Evolutionary conservation across 1,140 invertebrate species (phyloP), one percentile per base, ranked within the genome.

Genomic region (Drosophila hydei): DNA sequence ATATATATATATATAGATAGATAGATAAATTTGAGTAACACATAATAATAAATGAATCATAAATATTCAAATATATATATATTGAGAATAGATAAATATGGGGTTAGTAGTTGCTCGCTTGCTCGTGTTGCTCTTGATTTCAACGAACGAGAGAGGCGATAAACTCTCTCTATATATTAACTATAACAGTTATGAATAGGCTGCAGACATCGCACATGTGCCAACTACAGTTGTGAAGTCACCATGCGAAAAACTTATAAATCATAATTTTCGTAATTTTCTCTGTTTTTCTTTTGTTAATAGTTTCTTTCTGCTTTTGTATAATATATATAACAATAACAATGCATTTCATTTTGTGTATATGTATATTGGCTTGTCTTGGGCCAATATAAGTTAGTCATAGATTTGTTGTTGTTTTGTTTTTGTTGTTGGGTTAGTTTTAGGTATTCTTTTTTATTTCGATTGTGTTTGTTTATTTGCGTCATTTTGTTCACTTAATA

Each of bases 401-500:
- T 51, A 30, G 33, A 74, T 52, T 71, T 60, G 60, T 74, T 68
- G 52, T 23, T 42, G 14, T 42, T 42, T 2, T 42, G 45, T 51
- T 18, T 71, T n/a, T 23, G 6, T 8, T 25, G 42, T 23, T 42
- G 8, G 12, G 56, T 62, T 43, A 43, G 61, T 56, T 62, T 67
- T 71, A 27, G 50, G 33, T 45, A 14, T 45, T 62, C 72, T 59
- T 69, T 69, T 58, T 74, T 72, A 63, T 75, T 61, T 62, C 30
- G 19, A 75, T 70, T 85, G 81, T 62, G 83, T 85, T 78, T 88
- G 84, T 87, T 87, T 87, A 87, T 87, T 88, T 88, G 78, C 78
- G 75, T 87, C 77, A 77, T 87, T 76, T 75, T 62, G 36, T 71
- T 87, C 77, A 84, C 80, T 84, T 84, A 84, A 85, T 85, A 77